phyloP scores from a whole-genome alignment of 2,797 vertebrate genomes.

The Gouania willdenowi region DNA sequence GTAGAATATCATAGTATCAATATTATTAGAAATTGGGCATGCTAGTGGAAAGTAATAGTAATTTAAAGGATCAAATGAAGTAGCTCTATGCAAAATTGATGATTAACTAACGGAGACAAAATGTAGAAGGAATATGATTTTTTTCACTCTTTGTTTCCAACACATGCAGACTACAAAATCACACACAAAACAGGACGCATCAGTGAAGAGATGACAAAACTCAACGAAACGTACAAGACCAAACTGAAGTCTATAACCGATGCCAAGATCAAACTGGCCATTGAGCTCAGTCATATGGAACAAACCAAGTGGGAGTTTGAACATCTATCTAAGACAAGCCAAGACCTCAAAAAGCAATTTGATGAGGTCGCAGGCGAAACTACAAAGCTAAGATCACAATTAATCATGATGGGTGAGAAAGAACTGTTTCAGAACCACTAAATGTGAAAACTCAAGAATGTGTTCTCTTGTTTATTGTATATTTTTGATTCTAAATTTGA shows the following conservation, averaged over 20 bases:
- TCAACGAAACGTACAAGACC: conserved; percentile 11
- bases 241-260: background rate
- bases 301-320: conserved; percentile 38
- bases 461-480: background rate
- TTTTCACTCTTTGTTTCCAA: background rate
- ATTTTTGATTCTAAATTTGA: background rate
- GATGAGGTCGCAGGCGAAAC: background rate
- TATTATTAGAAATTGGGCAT: too few species aligned
- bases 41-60: too few species aligned
- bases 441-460: background rate
- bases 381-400: background rate
- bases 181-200: conserved; percentile 6
- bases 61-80: too few species aligned
- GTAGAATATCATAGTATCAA: too few species aligned
- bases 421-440: background rate
- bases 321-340: conserved; percentile 26
- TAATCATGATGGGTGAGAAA: conserved; percentile 22
- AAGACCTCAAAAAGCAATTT: background rate
- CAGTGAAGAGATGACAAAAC: conserved; percentile 1
- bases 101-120: too few species aligned
- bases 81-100: too few species aligned
- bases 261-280: conserved; percentile 8
- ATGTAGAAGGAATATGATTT: too few species aligned
- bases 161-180: conserved; percentile 28
- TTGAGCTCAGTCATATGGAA: conserved; percentile 1